phyloP scores from a whole-genome alignment of 2,797 vertebrate genomes.

The Carduelis carduelis region DNA sequence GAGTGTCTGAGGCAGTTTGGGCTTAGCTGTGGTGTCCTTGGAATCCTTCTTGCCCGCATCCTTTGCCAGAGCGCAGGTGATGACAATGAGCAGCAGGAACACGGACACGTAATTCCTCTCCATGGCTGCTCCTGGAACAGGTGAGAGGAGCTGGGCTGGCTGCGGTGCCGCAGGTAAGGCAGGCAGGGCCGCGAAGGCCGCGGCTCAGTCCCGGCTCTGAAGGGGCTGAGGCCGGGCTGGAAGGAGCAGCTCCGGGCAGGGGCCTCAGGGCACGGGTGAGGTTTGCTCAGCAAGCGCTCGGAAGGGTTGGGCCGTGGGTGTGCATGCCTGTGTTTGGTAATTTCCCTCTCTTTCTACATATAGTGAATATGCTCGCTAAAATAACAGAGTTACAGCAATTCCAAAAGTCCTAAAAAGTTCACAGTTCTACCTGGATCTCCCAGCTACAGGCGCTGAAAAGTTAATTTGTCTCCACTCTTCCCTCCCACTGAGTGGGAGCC shows the following conservation, averaged over 20 bases:
- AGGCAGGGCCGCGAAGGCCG: not conserved
- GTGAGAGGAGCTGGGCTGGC: fast-evolving
- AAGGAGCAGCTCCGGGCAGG: not conserved
- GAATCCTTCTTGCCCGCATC: conserved; percentile 75
- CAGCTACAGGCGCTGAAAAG: not conserved
- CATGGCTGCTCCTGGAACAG: conserved; percentile 76
- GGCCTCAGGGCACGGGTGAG: not conserved
- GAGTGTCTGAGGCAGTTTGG: conserved; percentile 86
- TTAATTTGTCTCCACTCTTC: not conserved
- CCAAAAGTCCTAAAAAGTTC: not conserved
- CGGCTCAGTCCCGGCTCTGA: not conserved
- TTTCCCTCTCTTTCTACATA: not conserved
- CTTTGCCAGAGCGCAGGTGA: conserved; percentile 79
- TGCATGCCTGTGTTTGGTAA: fast-evolving
- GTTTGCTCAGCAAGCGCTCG: not conserved
- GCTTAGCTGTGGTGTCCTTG: conserved; percentile 39
- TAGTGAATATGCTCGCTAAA: not conserved
- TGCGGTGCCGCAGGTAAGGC: not conserved
- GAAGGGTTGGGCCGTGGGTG: too few species aligned
- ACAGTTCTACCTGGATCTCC: not conserved
- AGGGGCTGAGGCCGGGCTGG: not conserved
- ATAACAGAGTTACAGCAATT: not conserved
- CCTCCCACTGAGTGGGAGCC: not conserved
- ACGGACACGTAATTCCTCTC: conserved; percentile 75
- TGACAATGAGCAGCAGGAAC: conserved; percentile 78